Percentiles rank a stretch among this genome's conserved stretches.
Evolutionary conservation across 1,140 invertebrate genomes (phyloP).

Genomic region (Brachionus plicatilis): DNA sequence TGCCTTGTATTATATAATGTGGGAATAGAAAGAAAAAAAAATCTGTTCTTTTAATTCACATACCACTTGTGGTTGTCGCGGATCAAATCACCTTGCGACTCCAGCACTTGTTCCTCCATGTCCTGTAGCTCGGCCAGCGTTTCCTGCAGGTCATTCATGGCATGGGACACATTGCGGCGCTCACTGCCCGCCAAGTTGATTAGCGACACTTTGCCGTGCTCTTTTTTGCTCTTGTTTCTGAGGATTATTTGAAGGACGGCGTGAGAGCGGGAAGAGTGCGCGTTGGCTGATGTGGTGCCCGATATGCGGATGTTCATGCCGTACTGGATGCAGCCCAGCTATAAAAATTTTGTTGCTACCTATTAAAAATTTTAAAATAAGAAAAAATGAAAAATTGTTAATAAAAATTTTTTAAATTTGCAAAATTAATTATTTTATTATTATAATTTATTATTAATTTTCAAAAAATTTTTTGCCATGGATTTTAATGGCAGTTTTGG

Average conservation of each 20-base stretch:
- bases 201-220: constrained; percentile 95
- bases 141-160: constrained; percentile 27
- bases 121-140: constrained; percentile 33
- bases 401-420: too few species aligned
- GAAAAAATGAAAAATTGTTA: too few species aligned
- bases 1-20: neutral
- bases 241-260: constrained; percentile 75
- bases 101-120: constrained; percentile 34
- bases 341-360: too few species aligned
- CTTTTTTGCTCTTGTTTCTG: constrained; percentile 49
- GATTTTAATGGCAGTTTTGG: too few species aligned
- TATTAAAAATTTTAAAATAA: too few species aligned
- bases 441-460: too few species aligned
- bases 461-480: too few species aligned
- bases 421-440: too few species aligned
- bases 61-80: constrained; percentile 38
- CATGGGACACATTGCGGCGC: constrained; percentile 64
- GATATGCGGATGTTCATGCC: constrained; percentile 69
- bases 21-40: neutral
- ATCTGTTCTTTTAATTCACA: neutral
- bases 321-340: constrained; percentile 71
- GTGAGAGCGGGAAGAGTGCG: constrained; percentile 86
- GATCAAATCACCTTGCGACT: constrained; percentile 30
- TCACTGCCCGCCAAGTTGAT: constrained; percentile 84
- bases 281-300: constrained; percentile 84